phyloP scores from a whole-genome alignment of 2,113 vertebrate species.

The Tupaia chinensis region DNA sequence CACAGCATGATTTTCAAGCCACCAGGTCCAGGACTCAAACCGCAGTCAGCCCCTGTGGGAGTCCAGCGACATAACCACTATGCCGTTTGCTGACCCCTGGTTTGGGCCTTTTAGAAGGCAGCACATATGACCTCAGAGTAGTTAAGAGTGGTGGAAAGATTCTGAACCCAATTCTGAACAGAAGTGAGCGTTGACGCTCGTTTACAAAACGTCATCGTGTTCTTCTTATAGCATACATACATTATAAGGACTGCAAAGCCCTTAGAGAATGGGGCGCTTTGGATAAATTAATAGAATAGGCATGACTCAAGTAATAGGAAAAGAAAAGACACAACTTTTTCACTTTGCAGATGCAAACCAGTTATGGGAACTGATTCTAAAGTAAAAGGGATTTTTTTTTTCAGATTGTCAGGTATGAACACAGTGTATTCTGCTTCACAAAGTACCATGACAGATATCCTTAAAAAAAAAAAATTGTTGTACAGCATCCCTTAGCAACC shows the following conservation, averaged over 20 bases:
- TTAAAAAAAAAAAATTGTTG: neutral
- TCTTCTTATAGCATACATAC: neutral
- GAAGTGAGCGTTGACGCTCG: neutral
- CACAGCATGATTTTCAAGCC: too few relatives aligned
- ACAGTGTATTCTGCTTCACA: slow-evolving; percentile 29
- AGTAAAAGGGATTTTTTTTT: slow-evolving; percentile 1
- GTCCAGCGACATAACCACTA: too few relatives aligned
- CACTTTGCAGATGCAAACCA: neutral
- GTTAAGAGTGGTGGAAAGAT: neutral
- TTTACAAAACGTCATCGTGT: neutral
- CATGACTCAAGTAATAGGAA: neutral
- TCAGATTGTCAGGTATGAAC: neutral
- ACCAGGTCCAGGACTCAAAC: too few relatives aligned
- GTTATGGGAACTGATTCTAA: neutral
- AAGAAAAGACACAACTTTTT: neutral
- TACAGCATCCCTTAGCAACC: slow-evolving; percentile 45
- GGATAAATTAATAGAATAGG: neutral
- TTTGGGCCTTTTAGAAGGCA: neutral
- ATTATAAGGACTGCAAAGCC: slow-evolving; percentile 24
- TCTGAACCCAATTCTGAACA: neutral
- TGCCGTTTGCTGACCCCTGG: too few relatives aligned
- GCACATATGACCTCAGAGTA: neutral
- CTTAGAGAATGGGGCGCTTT: neutral
- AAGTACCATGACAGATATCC: neutral
- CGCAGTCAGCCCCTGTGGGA: too few relatives aligned